Evolutionary conservation across 2,797 vertebrate genomes (phyloP).

Genomic region (Pantherophis alleghaniensis): DNA sequence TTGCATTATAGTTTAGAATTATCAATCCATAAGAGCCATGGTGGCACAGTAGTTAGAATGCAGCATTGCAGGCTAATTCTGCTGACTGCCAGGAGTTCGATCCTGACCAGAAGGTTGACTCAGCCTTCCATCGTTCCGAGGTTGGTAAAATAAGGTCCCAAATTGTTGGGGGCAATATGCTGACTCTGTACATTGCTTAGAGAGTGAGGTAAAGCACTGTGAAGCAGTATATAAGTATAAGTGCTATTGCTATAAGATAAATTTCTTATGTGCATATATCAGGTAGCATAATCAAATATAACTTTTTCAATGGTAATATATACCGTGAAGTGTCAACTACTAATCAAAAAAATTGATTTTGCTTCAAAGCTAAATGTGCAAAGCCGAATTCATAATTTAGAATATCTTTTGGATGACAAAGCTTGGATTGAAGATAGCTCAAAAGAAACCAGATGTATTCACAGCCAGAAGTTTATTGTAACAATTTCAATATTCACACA

Average conservation of each 20-base stretch:
- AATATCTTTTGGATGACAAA: background rate
- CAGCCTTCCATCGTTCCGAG: background rate
- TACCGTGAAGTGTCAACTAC: background rate
- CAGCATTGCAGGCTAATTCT: background rate
- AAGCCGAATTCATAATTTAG: conserved; percentile 17
- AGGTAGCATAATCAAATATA: background rate
- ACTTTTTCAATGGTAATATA: background rate
- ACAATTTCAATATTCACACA: conserved; percentile 36
- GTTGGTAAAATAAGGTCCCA: background rate
- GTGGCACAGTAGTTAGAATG: background rate
- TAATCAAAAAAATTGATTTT: background rate
- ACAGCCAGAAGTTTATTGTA: conserved; percentile 10
- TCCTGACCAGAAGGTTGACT: background rate
- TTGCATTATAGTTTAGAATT: background rate
- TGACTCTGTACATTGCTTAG: background rate
- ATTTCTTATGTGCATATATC: background rate
- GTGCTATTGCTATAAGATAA: background rate
- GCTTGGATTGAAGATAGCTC: conserved; percentile 19
- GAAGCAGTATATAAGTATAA: background rate
- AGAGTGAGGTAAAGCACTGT: background rate
- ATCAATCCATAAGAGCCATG: background rate
- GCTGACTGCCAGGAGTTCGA: background rate
- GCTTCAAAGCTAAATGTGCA: conserved; percentile 12
- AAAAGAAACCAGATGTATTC: conserved; percentile 16
- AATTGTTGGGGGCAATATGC: background rate